These are phyloP conservation scores for Acinonyx jubatus DNA, from an alignment of 2,113 vertebrate species.

Conservation along the genomic window DNA sequence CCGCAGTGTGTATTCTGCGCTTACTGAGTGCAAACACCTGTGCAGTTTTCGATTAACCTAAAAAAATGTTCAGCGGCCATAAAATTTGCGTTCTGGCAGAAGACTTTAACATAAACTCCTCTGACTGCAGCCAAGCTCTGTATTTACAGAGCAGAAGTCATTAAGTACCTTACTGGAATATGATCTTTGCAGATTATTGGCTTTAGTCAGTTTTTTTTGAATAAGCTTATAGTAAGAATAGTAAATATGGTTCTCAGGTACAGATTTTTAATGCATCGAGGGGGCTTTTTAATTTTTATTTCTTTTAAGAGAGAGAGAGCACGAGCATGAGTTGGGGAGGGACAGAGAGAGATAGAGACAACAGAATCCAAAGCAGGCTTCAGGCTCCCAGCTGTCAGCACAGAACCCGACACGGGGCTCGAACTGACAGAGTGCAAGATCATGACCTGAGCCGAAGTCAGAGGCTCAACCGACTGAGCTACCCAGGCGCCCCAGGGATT, in stretches of 20 bases:
- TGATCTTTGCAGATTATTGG: constrained; percentile 5
- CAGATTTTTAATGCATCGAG: not conserved
- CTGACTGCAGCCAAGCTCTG: not conserved
- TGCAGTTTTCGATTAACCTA: not conserved
- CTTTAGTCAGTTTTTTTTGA: constrained; percentile 53
- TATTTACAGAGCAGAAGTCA: constrained; percentile 68
- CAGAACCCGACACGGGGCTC: too few species aligned
- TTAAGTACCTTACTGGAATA: constrained; percentile 14
- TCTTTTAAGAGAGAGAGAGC: too few species aligned
- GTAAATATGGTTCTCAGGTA: not conserved
- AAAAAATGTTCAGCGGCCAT: not conserved
- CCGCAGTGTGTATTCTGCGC: not conserved
- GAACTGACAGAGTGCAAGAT: too few species aligned
- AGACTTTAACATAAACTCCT: not conserved
- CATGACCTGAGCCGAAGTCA: too few species aligned
- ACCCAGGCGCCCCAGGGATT: too few species aligned
- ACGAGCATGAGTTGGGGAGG: too few species aligned
- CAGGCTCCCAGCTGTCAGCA: too few species aligned
- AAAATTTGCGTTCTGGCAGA: not conserved
- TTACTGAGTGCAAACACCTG: not conserved
- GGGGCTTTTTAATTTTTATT: too few species aligned
- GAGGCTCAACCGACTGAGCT: too few species aligned
- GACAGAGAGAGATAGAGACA: too few species aligned
- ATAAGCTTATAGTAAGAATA: constrained; percentile 20
- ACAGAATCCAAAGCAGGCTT: too few species aligned